These are phyloP conservation scores for Alosa sapidissima DNA, from an alignment of 2,797 vertebrate genomes.

Conservation along the genomic window DNA sequence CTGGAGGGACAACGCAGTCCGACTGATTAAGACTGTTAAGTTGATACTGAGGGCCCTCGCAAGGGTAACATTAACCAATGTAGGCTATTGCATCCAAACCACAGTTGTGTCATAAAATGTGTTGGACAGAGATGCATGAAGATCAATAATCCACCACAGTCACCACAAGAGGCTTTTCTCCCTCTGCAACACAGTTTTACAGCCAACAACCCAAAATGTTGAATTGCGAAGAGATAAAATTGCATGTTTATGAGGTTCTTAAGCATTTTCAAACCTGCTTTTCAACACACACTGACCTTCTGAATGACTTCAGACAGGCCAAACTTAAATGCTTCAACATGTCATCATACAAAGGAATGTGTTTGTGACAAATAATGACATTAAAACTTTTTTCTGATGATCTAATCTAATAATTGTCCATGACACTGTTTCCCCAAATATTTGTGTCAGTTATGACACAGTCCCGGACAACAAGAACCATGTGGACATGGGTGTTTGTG, in stretches of 20 bases:
- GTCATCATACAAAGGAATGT: background rate
- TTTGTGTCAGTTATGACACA: background rate
- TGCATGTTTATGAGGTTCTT: background rate
- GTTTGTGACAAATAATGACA: slow-evolving; percentile 10
- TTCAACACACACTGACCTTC: background rate
- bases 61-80: slow-evolving; percentile 12
- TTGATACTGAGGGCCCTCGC: background rate
- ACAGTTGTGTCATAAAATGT: slow-evolving; percentile 34
- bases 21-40: slow-evolving; percentile 15
- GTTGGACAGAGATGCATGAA: slow-evolving; percentile 30
- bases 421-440: background rate
- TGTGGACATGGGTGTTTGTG: background rate
- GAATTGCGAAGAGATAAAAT: background rate
- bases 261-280: background rate
- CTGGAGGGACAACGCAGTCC: background rate
- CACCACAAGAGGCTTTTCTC: background rate
- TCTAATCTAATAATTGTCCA: background rate
- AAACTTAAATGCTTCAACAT: background rate
- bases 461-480: background rate
- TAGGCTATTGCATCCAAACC: slow-evolving; percentile 22
- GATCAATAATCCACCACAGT: slow-evolving; percentile 8
- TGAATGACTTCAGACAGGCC: background rate
- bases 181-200: background rate
- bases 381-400: background rate
- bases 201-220: slow-evolving; percentile 12